Conservation (phyloP, 2,888 invertebrate species). For the Drosophila lacicola region DNA sequence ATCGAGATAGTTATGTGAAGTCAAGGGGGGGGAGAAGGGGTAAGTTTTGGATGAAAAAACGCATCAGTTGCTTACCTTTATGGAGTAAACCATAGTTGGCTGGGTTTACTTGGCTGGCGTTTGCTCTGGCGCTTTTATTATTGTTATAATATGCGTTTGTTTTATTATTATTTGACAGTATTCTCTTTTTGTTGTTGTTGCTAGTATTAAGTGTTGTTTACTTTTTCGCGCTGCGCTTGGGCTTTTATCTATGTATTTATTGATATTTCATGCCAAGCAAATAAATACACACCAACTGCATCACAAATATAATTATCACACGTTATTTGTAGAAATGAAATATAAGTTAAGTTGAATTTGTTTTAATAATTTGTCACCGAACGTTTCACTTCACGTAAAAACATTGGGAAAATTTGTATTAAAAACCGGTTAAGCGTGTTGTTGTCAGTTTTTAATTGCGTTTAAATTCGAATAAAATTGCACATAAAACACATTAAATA, state of each 20-base stretch:
- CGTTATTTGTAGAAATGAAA: slow-evolving; percentile 5
- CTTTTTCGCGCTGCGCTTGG: slow-evolving; percentile 11
- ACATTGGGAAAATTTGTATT: slow-evolving; percentile 19
- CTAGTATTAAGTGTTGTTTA: slow-evolving; percentile 19
- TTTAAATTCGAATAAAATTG: slow-evolving; percentile 15
- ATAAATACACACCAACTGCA: slow-evolving; percentile 3
- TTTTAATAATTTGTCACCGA: slow-evolving; percentile 30
- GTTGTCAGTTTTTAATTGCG: slow-evolving; percentile 20
- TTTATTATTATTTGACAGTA: slow-evolving; percentile 2
- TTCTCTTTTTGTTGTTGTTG: background rate
- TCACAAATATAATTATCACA: background rate
- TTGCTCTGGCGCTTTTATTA: background rate
- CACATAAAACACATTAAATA: slow-evolving; percentile 26
- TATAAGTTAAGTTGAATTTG: slow-evolving; percentile 16
- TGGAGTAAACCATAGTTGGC: slow-evolving; percentile 71
- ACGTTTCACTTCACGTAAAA: slow-evolving; percentile 24
- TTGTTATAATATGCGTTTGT: slow-evolving; percentile 5
- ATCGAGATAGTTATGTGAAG: background rate
- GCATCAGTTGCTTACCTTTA: slow-evolving; percentile 70
- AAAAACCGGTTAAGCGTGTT: slow-evolving; percentile 41
- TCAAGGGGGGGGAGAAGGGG: background rate
- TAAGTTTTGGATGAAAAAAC: slow-evolving; percentile 5
- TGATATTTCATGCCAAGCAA: slow-evolving; percentile 2
- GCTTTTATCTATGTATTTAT: slow-evolving; percentile 15
- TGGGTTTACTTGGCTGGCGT: slow-evolving; percentile 8